Conservation (phyloP, 2,797 vertebrate genomes). For the Hydrophis major region DNA sequence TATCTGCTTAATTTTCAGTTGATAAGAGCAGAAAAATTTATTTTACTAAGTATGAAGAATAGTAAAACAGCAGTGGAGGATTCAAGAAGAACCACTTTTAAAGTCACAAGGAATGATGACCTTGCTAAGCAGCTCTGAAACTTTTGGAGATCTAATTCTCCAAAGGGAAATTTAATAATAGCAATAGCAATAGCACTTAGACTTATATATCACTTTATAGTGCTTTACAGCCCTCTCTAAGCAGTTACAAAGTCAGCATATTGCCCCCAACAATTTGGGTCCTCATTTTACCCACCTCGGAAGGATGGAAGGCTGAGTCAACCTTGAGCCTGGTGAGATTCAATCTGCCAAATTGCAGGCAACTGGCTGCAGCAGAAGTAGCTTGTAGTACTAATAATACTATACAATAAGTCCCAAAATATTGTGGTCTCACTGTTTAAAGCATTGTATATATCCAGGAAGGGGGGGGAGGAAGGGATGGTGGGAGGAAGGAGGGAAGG, state of each 20-base stretch:
- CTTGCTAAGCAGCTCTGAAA: neutral
- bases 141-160: neutral
- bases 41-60: neutral
- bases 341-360: no score
- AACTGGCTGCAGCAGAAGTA: no score
- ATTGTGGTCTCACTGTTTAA: neutral
- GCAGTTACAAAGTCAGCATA: no score
- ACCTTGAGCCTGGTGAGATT: neutral
- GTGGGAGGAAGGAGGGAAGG: neutral
- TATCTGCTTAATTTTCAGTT: slow-evolving; percentile 11
- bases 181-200: no score
- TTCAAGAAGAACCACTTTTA: neutral
- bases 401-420: no score
- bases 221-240: no score
- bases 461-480: neutral
- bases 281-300: no score
- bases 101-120: neutral
- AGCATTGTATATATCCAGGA: neutral
- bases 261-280: no score
- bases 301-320: neutral
- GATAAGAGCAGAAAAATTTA: neutral
- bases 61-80: neutral
- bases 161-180: neutral
- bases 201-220: no score
- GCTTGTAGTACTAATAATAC: no score